phyloP scores from a whole-genome alignment of 2,797 vertebrate species.

The Ctenopoma multispine region DNA sequence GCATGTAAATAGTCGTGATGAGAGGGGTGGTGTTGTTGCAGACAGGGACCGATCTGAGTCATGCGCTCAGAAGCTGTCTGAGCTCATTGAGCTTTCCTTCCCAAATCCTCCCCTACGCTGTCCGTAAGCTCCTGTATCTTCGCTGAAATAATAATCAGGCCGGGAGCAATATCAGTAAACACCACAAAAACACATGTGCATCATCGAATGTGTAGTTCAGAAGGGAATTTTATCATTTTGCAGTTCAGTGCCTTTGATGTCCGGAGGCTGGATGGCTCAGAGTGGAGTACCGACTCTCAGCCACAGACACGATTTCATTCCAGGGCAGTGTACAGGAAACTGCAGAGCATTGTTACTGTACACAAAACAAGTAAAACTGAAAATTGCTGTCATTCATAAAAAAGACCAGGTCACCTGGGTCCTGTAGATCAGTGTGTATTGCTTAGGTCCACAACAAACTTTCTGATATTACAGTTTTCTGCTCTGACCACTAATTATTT shows the following conservation, averaged over 20 bases:
- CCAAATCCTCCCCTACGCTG: constrained; percentile 11
- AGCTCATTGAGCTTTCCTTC: constrained; percentile 28
- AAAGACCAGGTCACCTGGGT: constrained; percentile 5
- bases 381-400: constrained; percentile 36
- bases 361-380: constrained; percentile 20
- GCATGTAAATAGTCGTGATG: constrained; percentile 66
- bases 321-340: constrained; percentile 34
- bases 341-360: constrained; percentile 21
- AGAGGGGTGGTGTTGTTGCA: constrained; percentile 49
- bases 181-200: constrained; percentile 40
- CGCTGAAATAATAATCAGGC: constrained; percentile 75
- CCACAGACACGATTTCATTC: constrained; percentile 49
- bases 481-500: constrained; percentile 50
- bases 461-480: constrained; percentile 26
- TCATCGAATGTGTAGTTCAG: constrained; percentile 32
- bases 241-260: constrained; percentile 65
- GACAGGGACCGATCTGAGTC: constrained; percentile 41
- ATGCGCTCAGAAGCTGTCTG: constrained; percentile 38
- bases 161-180: constrained; percentile 37
- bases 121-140: constrained; percentile 56
- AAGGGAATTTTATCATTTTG: constrained; percentile 67
- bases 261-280: constrained; percentile 34
- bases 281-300: constrained; percentile 35
- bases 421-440: constrained; percentile 30
- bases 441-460: constrained; percentile 23